Evolutionary conservation across 92 coral and sea anemone genomes (phyloP).

Genomic region (Pocillopora grandis): DNA sequence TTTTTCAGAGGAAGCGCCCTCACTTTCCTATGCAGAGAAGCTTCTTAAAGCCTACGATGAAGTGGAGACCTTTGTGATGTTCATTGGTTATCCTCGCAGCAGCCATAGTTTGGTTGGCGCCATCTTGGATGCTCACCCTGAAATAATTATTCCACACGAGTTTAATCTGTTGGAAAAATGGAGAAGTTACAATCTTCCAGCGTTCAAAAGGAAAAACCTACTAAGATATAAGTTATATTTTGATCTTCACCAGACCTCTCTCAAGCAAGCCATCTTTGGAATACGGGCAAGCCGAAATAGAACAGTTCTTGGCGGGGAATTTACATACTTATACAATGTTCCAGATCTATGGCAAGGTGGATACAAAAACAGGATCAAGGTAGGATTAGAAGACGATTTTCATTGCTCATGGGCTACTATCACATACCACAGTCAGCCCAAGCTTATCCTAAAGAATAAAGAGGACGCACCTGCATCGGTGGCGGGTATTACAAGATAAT

Average conservation of each 20-base stretch:
- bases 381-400: not conserved
- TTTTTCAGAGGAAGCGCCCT: conserved; percentile 1
- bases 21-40: conserved; percentile 2
- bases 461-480: too few species aligned
- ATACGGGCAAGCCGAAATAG: conserved; percentile 15
- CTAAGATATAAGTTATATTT: conserved; percentile 17
- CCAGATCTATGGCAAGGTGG: conserved; percentile 42
- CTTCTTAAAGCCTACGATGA: conserved; percentile 14
- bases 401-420: too few species aligned
- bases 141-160: conserved; percentile 44
- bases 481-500: too few species aligned
- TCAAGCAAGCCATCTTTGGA: conserved; percentile 19
- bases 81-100: conserved; percentile 68
- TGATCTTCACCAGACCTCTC: conserved; percentile 21
- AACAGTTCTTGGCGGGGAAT: not conserved
- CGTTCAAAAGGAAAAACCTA: not conserved
- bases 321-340: conserved; percentile 10
- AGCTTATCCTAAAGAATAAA: too few species aligned
- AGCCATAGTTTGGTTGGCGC: conserved; percentile 57
- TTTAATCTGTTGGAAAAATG: conserved; percentile 25
- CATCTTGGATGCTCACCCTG: conserved; percentile 60
- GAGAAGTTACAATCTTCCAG: not conserved
- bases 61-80: conserved; percentile 46
- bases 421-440: too few species aligned
- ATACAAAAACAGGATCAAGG: conserved; percentile 27